Evolutionary conservation across 2,888 invertebrate genomes (phyloP).

Genomic region (Drosophila imparisetae): DNA sequence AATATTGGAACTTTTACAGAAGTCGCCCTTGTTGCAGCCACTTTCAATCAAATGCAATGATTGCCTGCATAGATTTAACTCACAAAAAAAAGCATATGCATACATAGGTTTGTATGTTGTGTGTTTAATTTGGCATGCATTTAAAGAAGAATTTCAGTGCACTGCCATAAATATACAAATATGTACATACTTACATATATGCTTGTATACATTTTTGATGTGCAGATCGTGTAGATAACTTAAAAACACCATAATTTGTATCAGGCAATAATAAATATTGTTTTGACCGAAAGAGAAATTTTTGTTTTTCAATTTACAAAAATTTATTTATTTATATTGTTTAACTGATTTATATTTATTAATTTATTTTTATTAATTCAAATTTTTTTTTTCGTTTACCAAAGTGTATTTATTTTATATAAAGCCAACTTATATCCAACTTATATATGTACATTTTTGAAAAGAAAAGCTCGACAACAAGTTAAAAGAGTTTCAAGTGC

Average conservation of each 20-base stretch:
- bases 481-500: too few species aligned
- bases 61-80: slow-evolving; percentile 57
- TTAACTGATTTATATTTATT: not conserved
- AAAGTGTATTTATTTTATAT: too few species aligned
- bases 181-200: not conserved
- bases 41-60: slow-evolving; percentile 30
- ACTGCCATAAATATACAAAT: not conserved
- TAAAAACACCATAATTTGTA: not conserved
- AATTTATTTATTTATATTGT: not conserved
- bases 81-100: slow-evolving; percentile 1
- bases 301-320: not conserved
- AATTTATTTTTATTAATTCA: too few species aligned
- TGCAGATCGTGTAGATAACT: not conserved
- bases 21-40: slow-evolving; percentile 5
- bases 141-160: not conserved
- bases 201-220: not conserved
- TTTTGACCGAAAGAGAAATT: not conserved
- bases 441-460: too few species aligned
- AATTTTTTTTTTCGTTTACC: too few species aligned
- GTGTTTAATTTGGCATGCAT: not conserved
- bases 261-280: not conserved
- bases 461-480: too few species aligned
- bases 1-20: slow-evolving; percentile 22
- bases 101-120: not conserved
- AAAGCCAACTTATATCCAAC: too few species aligned